Evolutionary conservation across 2,888 invertebrate species (phyloP).

Genomic region (Pseudococcus viburni): DNA sequence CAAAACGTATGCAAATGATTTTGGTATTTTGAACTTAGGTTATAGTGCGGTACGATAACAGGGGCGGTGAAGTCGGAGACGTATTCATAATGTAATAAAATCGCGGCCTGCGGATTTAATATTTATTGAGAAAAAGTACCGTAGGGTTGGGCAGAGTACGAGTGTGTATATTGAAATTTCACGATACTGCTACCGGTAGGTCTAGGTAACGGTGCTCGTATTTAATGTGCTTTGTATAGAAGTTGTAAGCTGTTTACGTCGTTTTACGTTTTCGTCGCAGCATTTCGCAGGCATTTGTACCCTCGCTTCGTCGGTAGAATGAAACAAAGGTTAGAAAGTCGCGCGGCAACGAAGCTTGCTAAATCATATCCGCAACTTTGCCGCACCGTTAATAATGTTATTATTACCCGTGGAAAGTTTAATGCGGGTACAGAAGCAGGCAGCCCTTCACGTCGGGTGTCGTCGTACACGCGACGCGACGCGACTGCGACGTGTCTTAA

Average conservation of each 20-base stretch:
- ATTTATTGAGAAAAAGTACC: slow-evolving; percentile 39
- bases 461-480: not conserved
- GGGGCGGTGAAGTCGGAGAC: not conserved
- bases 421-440: slow-evolving; percentile 25
- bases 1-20: slow-evolving; percentile 54
- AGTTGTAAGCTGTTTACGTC: slow-evolving; percentile 45
- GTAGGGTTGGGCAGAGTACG: not conserved
- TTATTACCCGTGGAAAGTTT: slow-evolving; percentile 44
- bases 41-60: not conserved
- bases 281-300: slow-evolving; percentile 34
- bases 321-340: slow-evolving; percentile 50
- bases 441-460: slow-evolving; percentile 22
- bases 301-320: not conserved
- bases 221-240: not conserved
- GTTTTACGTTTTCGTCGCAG: slow-evolving; percentile 16
- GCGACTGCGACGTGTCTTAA: slow-evolving; percentile 26
- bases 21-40: slow-evolving; percentile 26
- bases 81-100: slow-evolving; percentile 43
- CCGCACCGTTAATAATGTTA: slow-evolving; percentile 50
- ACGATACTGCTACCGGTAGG: slow-evolving; percentile 4
- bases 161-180: slow-evolving; percentile 51
- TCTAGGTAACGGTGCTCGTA: not conserved
- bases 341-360: slow-evolving; percentile 25
- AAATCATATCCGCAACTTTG: slow-evolving; percentile 55
- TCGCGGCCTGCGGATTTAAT: slow-evolving; percentile 32